Evolutionary conservation across 1,140 invertebrate genomes (phyloP).

Genomic region (Maniola jurtina): DNA sequence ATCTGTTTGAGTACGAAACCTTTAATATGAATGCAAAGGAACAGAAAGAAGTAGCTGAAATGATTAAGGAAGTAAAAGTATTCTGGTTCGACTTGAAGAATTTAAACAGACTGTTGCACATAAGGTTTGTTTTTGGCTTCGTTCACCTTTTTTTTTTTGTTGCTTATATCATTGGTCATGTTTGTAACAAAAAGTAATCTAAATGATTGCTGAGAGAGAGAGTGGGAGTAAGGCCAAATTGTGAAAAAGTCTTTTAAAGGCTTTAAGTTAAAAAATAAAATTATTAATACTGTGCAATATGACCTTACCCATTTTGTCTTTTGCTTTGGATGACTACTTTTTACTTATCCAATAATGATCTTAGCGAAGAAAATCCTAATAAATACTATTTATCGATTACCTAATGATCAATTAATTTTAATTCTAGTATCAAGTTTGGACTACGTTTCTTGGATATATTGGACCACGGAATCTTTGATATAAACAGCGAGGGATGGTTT

Average conservation of each 20-base stretch:
- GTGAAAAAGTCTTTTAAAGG: no score
- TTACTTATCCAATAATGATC: no score
- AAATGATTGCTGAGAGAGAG: no score
- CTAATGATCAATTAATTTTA: constrained; percentile 6
- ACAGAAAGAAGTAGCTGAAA: constrained; percentile 27
- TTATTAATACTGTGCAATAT: no score
- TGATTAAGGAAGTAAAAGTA: constrained; percentile 40
- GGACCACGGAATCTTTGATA: constrained; percentile 54
- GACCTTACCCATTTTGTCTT: no score
- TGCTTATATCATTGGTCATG: no score
- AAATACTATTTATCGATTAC: neutral
- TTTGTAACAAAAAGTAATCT: no score
- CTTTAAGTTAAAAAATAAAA: no score
- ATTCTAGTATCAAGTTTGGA: constrained; percentile 56
- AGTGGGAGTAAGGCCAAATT: no score
- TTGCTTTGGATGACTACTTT: no score
- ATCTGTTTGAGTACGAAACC: constrained; percentile 56
- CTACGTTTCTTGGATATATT: constrained; percentile 57
- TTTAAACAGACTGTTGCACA: constrained; percentile 46
- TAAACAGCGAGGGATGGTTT: constrained; percentile 51
- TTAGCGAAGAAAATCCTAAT: no score
- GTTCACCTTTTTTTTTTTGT: no score
- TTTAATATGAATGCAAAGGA: constrained; percentile 50
- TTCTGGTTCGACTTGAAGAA: constrained; percentile 58
- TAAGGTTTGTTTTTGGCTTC: constrained; percentile 43